Conservation (phyloP, 2,797 vertebrate species). For the Argyrosomus regius region DNA sequence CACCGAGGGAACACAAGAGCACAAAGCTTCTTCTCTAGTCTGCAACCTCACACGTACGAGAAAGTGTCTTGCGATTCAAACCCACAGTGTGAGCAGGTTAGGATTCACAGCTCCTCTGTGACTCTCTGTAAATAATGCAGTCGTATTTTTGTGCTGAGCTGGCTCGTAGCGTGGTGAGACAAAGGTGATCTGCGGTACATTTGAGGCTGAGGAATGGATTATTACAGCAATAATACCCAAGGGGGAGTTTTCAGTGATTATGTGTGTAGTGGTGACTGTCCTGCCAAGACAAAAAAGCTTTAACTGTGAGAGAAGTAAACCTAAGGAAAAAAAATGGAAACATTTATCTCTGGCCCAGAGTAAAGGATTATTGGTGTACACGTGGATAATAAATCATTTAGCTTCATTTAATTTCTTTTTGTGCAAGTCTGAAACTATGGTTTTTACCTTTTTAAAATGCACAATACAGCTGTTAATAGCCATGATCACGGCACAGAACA, state of each 20-base stretch:
- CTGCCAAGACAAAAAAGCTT: conserved; percentile 29
- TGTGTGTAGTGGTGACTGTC: conserved; percentile 14
- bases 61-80: conserved; percentile 43
- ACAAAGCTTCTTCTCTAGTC: conserved; percentile 22
- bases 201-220: conserved; percentile 35
- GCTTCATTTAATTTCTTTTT: conserved; percentile 11
- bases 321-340: neutral
- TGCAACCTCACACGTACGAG: conserved; percentile 5
- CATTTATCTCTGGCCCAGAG: conserved; percentile 13
- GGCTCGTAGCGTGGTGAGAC: conserved; percentile 18
- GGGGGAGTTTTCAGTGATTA: conserved; percentile 28
- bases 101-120: conserved; percentile 28
- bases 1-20: conserved; percentile 8
- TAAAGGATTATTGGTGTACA: conserved; percentile 9
- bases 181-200: conserved; percentile 47
- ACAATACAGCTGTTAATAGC: neutral
- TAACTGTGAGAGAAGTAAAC: conserved; percentile 16
- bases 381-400: conserved; percentile 16
- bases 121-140: conserved; percentile 38
- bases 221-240: conserved; percentile 47
- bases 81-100: conserved; percentile 13
- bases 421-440: neutral
- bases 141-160: conserved; percentile 32
- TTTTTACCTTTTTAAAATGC: conserved; percentile 9
- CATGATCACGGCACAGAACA: neutral